Percentiles rank a stretch among this genome's conserved stretches.
Evolutionary conservation across 2,113 vertebrate species (phyloP).

Genomic region (Oncorhynchus nerka): DNA sequence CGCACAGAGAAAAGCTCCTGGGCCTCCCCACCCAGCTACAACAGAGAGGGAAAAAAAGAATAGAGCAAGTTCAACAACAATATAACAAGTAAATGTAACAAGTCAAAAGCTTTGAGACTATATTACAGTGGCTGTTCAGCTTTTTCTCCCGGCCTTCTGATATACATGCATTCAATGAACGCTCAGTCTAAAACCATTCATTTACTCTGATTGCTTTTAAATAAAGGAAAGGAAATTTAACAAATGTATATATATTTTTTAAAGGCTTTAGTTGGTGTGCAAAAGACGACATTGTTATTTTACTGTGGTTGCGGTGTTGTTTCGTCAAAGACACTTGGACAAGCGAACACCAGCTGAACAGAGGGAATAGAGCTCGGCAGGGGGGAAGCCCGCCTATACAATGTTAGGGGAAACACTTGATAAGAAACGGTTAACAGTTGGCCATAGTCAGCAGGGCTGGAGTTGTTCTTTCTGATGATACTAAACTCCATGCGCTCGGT

Average conservation of each 20-base stretch:
- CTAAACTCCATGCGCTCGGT: too few relatives aligned
- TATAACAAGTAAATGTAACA: neutral
- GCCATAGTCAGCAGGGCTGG: too few relatives aligned
- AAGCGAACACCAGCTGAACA: neutral
- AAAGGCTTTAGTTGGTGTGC: neutral
- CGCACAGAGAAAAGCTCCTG: constrained; percentile 96
- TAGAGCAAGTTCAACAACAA: neutral
- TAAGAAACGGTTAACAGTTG: too few relatives aligned
- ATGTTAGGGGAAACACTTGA: too few relatives aligned
- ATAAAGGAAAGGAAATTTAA: constrained; percentile 14
- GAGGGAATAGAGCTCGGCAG: too few relatives aligned
- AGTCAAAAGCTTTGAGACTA: too few relatives aligned
- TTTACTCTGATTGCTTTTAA: constrained; percentile 16
- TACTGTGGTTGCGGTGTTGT: neutral
- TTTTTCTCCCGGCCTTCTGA: neutral
- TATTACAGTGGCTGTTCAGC: too few relatives aligned
- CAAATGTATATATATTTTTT: neutral
- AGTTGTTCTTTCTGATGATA: too few relatives aligned
- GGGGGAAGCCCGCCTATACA: too few relatives aligned
- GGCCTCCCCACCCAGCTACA: constrained; percentile 92
- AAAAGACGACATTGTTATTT: neutral
- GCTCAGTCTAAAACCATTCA: neutral
- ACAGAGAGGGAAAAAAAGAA: neutral
- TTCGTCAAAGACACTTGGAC: constrained; percentile 2
- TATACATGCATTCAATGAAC: neutral